Base-by-base conservation (phyloP, 2,113 vertebrate genomes). In the Hippoglossus stenolepis region DNA sequence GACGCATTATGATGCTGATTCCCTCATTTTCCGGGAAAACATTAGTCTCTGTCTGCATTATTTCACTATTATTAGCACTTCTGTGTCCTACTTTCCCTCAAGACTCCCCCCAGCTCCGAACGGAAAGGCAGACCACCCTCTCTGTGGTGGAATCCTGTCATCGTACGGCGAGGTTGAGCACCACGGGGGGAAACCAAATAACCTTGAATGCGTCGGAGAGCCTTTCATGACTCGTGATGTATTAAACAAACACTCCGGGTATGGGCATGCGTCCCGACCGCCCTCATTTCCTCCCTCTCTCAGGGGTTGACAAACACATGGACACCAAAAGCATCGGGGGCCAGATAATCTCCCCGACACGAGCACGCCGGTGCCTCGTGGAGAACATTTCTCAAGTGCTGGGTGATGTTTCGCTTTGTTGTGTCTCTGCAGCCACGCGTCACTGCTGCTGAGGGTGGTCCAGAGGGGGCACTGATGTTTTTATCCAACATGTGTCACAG, bases 221-320 rank as follows among this genome's bases (percentile, higher is more conserved):
- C 65, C 69, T 85, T 85, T 86, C 64, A 72, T 74, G 73, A 76
- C 67, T 67, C 0, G 40, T 76, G 85, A 85, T 87, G 75, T 73
- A 86, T 91, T 85, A 90, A 82, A 77, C 66, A 85, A 89, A 87
- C 70, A 77, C 45, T 24, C 13, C 21, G 31, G 31, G 6, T 31
- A 1, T 1, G 31, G 31, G 31, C 31, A 73, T 83, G 82, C 71
- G 75, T 74, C 77, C 72, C 40, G 10, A 28, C 80, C 79, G 49
- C 75, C 65, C 64, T 88, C 79, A 76, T 84, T 91, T 89, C 83
- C 87, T 71, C 68, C 2, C 60, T 65, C 66, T 80, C 76, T 58
- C 28, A 53, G 59, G 68, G 77, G 73, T 77, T 90, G 88, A 90
- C 85, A 84, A 89, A 90, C 86, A 87, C 68, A 90, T 75, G 89